These are phyloP conservation scores for Polyommatus icarus DNA, from an alignment of 2,888 invertebrate species.

Conservation along the genomic window DNA sequence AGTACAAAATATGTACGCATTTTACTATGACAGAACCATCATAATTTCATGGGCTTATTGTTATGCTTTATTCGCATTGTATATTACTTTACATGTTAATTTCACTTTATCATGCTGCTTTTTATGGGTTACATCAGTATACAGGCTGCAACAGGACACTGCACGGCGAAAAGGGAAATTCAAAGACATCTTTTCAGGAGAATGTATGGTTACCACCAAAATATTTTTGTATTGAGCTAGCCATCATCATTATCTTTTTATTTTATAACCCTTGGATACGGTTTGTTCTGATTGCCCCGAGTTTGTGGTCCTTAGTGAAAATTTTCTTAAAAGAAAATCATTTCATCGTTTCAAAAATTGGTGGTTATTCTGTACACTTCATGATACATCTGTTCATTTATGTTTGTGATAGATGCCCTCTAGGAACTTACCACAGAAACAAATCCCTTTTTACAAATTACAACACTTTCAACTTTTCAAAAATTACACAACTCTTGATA, in stretches of 20 bases:
- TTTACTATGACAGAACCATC: conserved; percentile 64
- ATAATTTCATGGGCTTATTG: conserved; percentile 69
- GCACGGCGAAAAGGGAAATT: conserved; percentile 91
- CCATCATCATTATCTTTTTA: conserved; percentile 47
- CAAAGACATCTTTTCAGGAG: conserved; percentile 92
- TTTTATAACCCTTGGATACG: conserved; percentile 34
- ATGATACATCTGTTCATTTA: conserved; percentile 10
- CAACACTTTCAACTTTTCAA: conserved; percentile 1
- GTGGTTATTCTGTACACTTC: conserved; percentile 11
- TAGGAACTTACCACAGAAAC: conserved; percentile 23
- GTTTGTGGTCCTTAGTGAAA: conserved; percentile 26
- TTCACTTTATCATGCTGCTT: conserved; percentile 83
- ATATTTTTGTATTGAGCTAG: conserved; percentile 76
- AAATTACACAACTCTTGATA: background rate
- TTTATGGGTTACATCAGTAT: conserved; percentile 85
- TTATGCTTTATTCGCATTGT: conserved; percentile 73
- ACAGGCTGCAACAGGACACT: conserved; percentile 88
- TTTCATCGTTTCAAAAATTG: background rate
- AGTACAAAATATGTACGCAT: conserved; percentile 47
- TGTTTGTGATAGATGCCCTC: conserved; percentile 18
- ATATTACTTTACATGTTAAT: conserved; percentile 74
- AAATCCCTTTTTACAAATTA: conserved; percentile 5
- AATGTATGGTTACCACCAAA: conserved; percentile 85
- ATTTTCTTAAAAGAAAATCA: background rate
- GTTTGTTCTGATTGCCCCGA: conserved; percentile 34